Evolutionary conservation across 1,140 invertebrate genomes (phyloP).

Genomic region (Drosophila prosaltans): DNA sequence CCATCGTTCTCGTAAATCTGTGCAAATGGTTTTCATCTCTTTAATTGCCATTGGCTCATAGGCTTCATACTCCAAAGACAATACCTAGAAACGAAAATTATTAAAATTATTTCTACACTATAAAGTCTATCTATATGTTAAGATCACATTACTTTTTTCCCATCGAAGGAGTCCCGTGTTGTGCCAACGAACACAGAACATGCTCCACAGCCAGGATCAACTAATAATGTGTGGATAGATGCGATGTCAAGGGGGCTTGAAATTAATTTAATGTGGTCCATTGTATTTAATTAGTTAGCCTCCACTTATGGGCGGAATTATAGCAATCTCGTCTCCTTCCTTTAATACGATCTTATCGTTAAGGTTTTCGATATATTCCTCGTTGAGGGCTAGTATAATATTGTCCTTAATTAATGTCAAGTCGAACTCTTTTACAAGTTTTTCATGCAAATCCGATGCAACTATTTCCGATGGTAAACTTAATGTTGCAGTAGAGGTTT

Average conservation of each 20-base stretch:
- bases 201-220: constrained; percentile 91
- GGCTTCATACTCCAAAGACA: constrained; percentile 95
- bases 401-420: constrained; percentile 88
- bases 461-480: constrained; percentile 84
- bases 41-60: constrained; percentile 96
- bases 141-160: constrained; percentile 87
- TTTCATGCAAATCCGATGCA: constrained; percentile 84
- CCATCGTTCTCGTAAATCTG: constrained; percentile 89
- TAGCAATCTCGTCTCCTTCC: constrained; percentile 90
- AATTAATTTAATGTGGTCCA: constrained; percentile 89
- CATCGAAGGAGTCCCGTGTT: constrained; percentile 94
- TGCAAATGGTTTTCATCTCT: constrained; percentile 91
- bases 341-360: constrained; percentile 85
- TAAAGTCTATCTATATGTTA: constrained; percentile 17
- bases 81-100: constrained; percentile 85
- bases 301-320: constrained; percentile 94
- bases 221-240: constrained; percentile 87
- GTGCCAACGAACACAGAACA: constrained; percentile 95
- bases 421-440: constrained; percentile 85
- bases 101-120: neutral
- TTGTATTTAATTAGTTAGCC: constrained; percentile 85
- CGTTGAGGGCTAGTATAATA: constrained; percentile 91
- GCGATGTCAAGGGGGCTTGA: constrained; percentile 88
- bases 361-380: constrained; percentile 87
- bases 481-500: constrained; percentile 85